Base-by-base conservation (phyloP, 2,797 vertebrate species). In the Forpus xanthops region DNA sequence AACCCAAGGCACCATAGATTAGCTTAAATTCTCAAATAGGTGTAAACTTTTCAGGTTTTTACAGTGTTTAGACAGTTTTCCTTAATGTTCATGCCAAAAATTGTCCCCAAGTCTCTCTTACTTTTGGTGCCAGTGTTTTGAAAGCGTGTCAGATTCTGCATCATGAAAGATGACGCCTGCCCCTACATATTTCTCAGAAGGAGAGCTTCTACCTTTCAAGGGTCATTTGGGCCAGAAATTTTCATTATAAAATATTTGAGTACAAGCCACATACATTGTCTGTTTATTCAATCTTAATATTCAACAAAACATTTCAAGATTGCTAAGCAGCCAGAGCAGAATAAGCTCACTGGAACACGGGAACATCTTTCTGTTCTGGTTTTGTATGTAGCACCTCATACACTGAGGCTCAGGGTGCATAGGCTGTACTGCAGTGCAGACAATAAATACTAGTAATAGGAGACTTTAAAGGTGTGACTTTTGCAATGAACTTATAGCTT, bases 241-340 rank as follows among this genome's bases (percentile, higher is more conserved):
- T 96, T 97, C 88, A 96, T 96, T 97, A 84, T 96, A 95, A 96
- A 96, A 96, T 95, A 96, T 92, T 96, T 95, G 94, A 96, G 67
- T 64, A 61, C 87, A 64, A 49, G 91, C 95, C 94, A 94, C 64
- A 86, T 92, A 81, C 91, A 41, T 92, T 90, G 66, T 94, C 94
- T 96, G 94, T 80, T 93, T 95, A 93, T 96, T 91, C 89, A 78
- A 56, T 95, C 85, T 93, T 89, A 93, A 90, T 94, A 91, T 79
- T 95, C 91, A 86, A 86, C 70, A 84, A 89, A 95, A 93, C 76
- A 79, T 91, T 96, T 88, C 82, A 93, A 58, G 86, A 95, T 76
- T 95, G 77, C 91, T 96, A 88, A 86, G 79, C 91, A 91, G 94
- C 87, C 74, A 79, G 89, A 71, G 86, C 0, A 17, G 62, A 86